phyloP scores from a whole-genome alignment of 2,888 invertebrate genomes.

The Dynastes tityus region DNA sequence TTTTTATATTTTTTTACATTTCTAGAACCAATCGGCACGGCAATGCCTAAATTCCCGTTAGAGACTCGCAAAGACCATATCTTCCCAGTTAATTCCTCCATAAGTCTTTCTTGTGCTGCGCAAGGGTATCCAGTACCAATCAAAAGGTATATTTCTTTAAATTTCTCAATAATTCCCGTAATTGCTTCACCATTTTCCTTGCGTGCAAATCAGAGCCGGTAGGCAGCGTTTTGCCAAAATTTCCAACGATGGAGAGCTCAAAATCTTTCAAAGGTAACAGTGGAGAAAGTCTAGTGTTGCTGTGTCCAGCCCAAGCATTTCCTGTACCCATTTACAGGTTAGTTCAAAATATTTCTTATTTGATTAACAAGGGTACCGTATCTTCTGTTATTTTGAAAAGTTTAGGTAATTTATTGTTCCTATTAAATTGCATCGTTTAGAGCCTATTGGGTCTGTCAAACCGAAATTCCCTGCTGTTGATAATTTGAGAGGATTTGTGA shows the following conservation, averaged over 20 bases:
- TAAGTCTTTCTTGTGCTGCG: conserved; percentile 78
- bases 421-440: conserved; percentile 59
- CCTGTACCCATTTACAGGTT: conserved; percentile 71
- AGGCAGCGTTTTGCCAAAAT: conserved; percentile 74
- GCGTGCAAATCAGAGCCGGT: conserved; percentile 70
- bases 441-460: conserved; percentile 71
- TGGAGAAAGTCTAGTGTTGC: conserved; percentile 65
- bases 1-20: not conserved
- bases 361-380: conserved; percentile 52
- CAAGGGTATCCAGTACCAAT: conserved; percentile 79
- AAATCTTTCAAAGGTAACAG: conserved; percentile 49
- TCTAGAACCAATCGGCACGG: conserved; percentile 68
- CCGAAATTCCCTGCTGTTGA: conserved; percentile 70
- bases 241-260: conserved; percentile 73
- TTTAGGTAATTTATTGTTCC: conserved; percentile 38
- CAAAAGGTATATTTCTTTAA: conserved; percentile 69
- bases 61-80: conserved; percentile 76
- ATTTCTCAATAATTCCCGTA: not conserved
- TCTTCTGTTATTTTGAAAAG: conserved; percentile 5
- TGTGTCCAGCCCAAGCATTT: conserved; percentile 74
- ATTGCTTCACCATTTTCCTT: conserved; percentile 4
- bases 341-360: not conserved
- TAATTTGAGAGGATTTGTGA: conserved; percentile 63
- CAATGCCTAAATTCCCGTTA: conserved; percentile 81
- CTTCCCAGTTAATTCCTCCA: conserved; percentile 71